These are phyloP conservation scores for Archivesica marissinica DNA, from an alignment of 1,140 invertebrate genomes.

Conservation along the genomic window DNA sequence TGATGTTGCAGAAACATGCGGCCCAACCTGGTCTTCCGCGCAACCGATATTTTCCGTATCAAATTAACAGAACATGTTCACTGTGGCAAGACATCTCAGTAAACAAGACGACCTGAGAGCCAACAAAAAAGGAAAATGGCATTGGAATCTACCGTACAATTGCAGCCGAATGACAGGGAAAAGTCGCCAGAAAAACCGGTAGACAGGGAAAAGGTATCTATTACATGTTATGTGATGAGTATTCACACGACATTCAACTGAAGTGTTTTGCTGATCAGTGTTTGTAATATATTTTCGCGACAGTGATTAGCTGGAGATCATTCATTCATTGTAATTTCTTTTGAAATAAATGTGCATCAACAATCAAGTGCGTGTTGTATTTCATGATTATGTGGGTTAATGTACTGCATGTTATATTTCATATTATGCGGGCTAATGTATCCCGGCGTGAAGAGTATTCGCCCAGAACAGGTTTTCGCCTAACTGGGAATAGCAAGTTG, in stretches of 20 bases:
- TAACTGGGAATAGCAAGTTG: too few species aligned
- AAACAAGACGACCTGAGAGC: neutral
- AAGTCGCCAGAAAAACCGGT: constrained; percentile 91
- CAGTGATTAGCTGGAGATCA: neutral
- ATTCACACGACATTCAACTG: neutral
- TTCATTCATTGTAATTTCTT: neutral
- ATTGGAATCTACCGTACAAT: constrained; percentile 51
- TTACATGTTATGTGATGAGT: neutral
- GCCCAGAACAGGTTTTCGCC: too few species aligned
- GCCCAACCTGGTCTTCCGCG: neutral
- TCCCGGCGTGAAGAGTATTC: too few species aligned
- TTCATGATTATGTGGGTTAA: too few species aligned
- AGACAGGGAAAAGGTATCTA: constrained; percentile 92
- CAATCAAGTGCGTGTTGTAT: neutral
- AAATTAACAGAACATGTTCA: neutral
- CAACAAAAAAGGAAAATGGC: constrained; percentile 28
- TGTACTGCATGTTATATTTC: too few species aligned
- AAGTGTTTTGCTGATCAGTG: neutral
- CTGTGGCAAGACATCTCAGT: neutral
- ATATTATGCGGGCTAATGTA: too few species aligned
- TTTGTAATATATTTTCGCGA: constrained; percentile 28
- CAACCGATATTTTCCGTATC: too few species aligned
- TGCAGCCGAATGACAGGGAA: constrained; percentile 87
- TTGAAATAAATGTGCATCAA: neutral
- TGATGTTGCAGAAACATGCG: neutral